Evolutionary conservation across 2,797 vertebrate genomes (phyloP).

Genomic region (Presbytis comata): DNA sequence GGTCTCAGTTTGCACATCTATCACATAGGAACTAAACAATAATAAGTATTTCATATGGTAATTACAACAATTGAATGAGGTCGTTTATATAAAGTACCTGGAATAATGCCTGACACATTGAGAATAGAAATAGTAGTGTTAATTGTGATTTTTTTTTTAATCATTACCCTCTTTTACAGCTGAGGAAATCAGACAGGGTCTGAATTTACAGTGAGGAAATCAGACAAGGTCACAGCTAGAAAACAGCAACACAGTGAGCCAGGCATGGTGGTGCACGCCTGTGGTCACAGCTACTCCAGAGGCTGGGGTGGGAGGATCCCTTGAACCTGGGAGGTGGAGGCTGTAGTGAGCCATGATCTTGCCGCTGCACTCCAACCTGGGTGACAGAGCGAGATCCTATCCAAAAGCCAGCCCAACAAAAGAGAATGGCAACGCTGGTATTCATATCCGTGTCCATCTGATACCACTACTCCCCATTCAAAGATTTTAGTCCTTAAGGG

Average conservation of each 20-base stretch:
- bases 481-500: neutral
- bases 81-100: neutral
- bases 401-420: too few species aligned
- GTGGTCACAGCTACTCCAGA: neutral
- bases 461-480: fast-evolving
- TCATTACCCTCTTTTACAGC: neutral
- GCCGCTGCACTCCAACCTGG: too few species aligned
- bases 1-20: neutral
- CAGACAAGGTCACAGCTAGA: neutral
- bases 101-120: neutral
- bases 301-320: neutral
- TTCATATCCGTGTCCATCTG: neutral
- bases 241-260: neutral
- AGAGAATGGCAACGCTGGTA: neutral
- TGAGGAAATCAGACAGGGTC: neutral
- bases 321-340: neutral
- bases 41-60: neutral
- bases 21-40: neutral
- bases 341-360: too few species aligned
- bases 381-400: too few species aligned
- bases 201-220: too few species aligned
- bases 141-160: neutral
- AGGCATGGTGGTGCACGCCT: neutral
- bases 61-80: neutral
- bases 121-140: neutral